Conservation (phyloP, 2,888 invertebrate species). For the Peribatodes rhomboidaria region DNA sequence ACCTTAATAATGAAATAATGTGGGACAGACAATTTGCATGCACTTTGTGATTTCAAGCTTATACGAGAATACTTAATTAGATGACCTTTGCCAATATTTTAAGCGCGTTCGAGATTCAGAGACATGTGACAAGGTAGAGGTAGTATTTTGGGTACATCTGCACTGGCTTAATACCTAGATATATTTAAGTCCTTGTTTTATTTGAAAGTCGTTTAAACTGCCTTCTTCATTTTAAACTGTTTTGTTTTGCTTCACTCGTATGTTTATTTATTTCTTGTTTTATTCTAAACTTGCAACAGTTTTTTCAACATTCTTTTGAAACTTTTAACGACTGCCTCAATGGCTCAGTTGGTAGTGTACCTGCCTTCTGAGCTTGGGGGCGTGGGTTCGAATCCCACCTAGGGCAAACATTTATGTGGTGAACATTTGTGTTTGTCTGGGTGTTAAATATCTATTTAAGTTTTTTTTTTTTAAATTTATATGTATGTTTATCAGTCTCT, state of each 20-base stretch:
- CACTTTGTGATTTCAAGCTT: background rate
- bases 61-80: constrained; percentile 3
- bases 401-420: no score
- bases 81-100: constrained; percentile 6
- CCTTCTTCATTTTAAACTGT: background rate
- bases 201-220: background rate
- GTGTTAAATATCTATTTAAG: no score
- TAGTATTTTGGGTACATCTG: background rate
- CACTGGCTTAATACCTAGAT: no score
- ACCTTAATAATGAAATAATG: background rate
- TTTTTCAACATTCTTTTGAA: no score
- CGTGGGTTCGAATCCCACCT: no score
- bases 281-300: no score
- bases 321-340: no score
- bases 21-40: background rate
- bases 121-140: background rate
- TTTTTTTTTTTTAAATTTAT: no score
- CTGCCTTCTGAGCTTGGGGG: no score
- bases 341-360: no score
- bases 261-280: background rate
- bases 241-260: background rate
- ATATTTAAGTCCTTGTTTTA: background rate
- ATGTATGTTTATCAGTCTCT: no score
- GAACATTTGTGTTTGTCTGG: no score
- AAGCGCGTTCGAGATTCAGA: background rate